These are phyloP conservation scores for Synergus umbraculus DNA, from an alignment of 2,888 invertebrate genomes.

Conservation along the genomic window DNA sequence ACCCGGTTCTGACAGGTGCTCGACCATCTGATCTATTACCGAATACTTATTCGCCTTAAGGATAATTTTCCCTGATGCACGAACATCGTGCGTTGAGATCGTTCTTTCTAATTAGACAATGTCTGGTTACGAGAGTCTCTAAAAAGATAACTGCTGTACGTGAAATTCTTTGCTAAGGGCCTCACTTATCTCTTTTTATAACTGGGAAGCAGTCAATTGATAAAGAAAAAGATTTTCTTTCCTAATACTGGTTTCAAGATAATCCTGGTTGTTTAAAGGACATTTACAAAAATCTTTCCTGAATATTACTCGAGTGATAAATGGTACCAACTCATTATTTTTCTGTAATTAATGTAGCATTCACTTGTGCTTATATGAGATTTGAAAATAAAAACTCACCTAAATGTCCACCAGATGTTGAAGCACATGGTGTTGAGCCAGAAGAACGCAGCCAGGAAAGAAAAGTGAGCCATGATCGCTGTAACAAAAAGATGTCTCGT, in stretches of 20 bases:
- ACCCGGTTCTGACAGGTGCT: conserved; percentile 21
- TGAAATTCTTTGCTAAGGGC: conserved; percentile 20
- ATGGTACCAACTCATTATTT: neutral
- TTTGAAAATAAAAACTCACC: conserved; percentile 80
- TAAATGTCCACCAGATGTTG: conserved; percentile 96
- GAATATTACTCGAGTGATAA: neutral
- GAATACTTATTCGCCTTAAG: conserved; percentile 33
- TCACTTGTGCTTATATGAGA: conserved; percentile 2
- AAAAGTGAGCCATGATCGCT: conserved; percentile 92
- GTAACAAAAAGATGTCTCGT: conserved; percentile 76
- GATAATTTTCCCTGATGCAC: conserved; percentile 30
- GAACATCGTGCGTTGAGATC: conserved; percentile 21
- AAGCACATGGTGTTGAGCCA: conserved; percentile 97
- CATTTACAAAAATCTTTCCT: too few relatives aligned
- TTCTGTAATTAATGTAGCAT: conserved; percentile 12
- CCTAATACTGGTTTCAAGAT: too few relatives aligned
- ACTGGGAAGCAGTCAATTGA: conserved; percentile 3
- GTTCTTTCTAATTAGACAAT: conserved; percentile 27
- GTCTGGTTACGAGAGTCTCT: neutral
- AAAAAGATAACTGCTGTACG: conserved; percentile 24
- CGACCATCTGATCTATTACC: conserved; percentile 25
- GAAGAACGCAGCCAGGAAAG: conserved; percentile 93
- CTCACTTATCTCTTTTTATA: conserved; percentile 29
- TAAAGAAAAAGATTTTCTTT: neutral
- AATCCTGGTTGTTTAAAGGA: too few relatives aligned